These are phyloP conservation scores for Philonicus albiceps DNA, from an alignment of 2,888 invertebrate genomes.

Conservation along the genomic window DNA sequence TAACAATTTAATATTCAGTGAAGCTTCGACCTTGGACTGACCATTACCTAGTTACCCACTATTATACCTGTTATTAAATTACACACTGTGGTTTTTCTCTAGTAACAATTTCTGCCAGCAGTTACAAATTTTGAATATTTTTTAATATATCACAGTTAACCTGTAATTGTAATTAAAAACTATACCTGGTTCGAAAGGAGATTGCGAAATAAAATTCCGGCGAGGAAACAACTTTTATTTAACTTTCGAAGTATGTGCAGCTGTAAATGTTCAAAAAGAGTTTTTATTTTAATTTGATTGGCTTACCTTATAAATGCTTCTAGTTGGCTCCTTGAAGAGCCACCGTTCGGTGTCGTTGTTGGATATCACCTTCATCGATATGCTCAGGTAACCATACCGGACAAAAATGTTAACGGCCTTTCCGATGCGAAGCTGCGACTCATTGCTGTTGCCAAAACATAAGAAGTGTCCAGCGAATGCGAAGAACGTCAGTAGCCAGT, in stretches of 20 bases:
- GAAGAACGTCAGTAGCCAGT: constrained; percentile 58
- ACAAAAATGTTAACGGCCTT: constrained; percentile 85
- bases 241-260: background rate
- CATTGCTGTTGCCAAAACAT: constrained; percentile 56
- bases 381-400: constrained; percentile 80
- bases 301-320: constrained; percentile 66
- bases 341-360: constrained; percentile 80
- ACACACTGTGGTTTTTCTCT: background rate
- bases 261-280: background rate
- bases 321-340: constrained; percentile 72
- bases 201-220: background rate
- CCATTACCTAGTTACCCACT: background rate
- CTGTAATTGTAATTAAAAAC: background rate
- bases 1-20: background rate
- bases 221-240: background rate
- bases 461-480: constrained; percentile 54
- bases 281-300: background rate
- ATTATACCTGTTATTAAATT: background rate
- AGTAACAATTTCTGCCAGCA: background rate
- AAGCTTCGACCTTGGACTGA: background rate
- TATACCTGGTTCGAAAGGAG: background rate
- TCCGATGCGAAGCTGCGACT: constrained; percentile 71
- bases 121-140: background rate
- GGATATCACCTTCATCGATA: constrained; percentile 84
- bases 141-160: background rate